These are phyloP conservation scores for Sitta carolinensis DNA, from an alignment of 2,797 vertebrate species.

Conservation along the genomic window DNA sequence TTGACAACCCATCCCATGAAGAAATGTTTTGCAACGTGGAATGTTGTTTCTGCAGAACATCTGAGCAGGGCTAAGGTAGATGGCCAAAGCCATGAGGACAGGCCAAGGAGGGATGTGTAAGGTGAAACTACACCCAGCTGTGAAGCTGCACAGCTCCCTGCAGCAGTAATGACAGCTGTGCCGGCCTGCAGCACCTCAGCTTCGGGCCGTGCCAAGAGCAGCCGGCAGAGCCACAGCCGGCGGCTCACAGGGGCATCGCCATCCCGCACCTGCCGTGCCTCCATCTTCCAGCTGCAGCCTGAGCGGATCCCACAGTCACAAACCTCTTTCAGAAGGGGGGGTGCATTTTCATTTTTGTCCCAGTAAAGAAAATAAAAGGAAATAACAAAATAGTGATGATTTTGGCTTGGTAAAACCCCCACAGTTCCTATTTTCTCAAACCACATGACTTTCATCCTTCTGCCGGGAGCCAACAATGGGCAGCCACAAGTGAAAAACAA, in stretches of 20 bases:
- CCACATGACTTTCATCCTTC: not conserved
- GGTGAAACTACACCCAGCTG: not conserved
- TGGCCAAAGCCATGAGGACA: not conserved
- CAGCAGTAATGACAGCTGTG: rapidly evolving
- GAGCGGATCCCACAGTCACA: not conserved
- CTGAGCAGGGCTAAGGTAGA: not conserved
- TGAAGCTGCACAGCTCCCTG: not conserved
- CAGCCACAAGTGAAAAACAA: not conserved
- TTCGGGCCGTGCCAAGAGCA: not conserved
- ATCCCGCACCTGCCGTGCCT: not conserved
- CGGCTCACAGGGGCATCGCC: not conserved
- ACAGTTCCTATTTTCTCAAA: not conserved
- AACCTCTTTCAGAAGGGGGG: not conserved
- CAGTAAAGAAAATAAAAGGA: not conserved
- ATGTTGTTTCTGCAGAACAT: not conserved
- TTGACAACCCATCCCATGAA: not conserved
- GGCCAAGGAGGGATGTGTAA: not conserved
- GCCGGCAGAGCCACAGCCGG: not conserved
- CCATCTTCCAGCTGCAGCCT: not conserved
- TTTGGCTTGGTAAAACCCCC: not conserved
- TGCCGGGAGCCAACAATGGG: not conserved
- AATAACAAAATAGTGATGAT: not conserved
- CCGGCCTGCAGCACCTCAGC: not conserved
- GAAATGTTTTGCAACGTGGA: not conserved
- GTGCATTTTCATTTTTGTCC: not conserved